Evolutionary conservation across 2,797 vertebrate genomes (phyloP), one percentile per base, ranked within the genome.

Genomic region (Myotis vivesi): DNA sequence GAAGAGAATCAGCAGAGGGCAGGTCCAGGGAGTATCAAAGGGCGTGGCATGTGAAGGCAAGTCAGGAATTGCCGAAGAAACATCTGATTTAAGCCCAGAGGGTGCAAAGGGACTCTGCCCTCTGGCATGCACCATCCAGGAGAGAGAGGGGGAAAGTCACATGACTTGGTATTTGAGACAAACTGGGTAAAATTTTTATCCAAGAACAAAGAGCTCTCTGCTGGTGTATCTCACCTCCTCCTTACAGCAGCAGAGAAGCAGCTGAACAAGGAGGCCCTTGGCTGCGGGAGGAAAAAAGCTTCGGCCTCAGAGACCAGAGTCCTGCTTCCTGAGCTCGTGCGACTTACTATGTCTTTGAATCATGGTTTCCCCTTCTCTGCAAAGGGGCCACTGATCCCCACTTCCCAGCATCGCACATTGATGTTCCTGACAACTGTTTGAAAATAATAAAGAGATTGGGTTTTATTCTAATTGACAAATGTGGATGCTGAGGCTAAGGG

Each of bases 401-500:
- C 17, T 71, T 94, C 51, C 80, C 33, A 75, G 33, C 83, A 80
- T 71, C 55, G 25, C 19, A 71, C 5, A 0, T 76, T 73, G 59
- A 23, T 28, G 20, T 69, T 25, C 57, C 75, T 69, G 36, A 79
- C 4, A 49, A 23, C 68, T 36, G 30, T 49, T 87, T 91, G 69
- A 59, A 92, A 87, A 82, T 19, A 51, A 81, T 79, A 51, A 66
- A 84, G 76, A 71, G 22, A 66, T 8, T 44, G 28, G 4, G 13
- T 82, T 95, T 94, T 89, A 64, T 69, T 93, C 46, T 92, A 46
- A 79, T 72, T 83, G 77, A 72, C 53, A 82, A 77, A 90, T 46
- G 36, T 75, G 55, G 41, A 69, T 66, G 23, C 25, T 41, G 68
- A 87, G 41, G 23, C 44, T 81, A 25, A 73, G 75, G 87, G 57